Evolutionary conservation across 2,797 vertebrate species (phyloP).

Genomic region (Threskiornis aethiopicus): DNA sequence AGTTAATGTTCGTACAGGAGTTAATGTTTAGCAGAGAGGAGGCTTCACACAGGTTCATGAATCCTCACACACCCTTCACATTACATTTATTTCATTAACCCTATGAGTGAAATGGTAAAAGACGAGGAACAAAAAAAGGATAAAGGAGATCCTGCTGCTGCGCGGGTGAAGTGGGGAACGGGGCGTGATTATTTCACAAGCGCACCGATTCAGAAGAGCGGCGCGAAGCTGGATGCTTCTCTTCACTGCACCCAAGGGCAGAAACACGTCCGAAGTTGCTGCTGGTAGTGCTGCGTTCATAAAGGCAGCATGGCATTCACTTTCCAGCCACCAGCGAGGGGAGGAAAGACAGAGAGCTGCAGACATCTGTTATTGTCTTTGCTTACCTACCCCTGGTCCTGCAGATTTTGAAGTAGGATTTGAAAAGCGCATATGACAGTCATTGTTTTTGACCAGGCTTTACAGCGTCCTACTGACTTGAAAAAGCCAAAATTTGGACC

Average conservation of each 20-base stretch:
- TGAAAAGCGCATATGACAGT: neutral
- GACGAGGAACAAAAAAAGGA: neutral
- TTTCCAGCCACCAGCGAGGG: constrained; percentile 8
- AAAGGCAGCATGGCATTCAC: neutral
- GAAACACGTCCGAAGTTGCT: neutral
- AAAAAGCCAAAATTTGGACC: neutral
- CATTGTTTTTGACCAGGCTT: neutral
- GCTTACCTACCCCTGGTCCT: constrained; percentile 1
- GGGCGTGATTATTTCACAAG: neutral
- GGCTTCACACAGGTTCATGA: neutral
- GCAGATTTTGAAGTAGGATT: constrained; percentile 6
- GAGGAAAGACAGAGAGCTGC: neutral
- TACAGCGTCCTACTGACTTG: neutral
- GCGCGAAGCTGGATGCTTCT: neutral
- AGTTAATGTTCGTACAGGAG: neutral
- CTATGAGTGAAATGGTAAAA: neutral
- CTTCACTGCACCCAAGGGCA: neutral
- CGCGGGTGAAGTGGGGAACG: neutral
- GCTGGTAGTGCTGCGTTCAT: neutral
- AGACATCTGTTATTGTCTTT: constrained; percentile 12
- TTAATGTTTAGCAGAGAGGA: neutral
- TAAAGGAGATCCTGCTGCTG: neutral
- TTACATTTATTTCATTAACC: neutral
- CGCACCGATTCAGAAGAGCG: neutral
- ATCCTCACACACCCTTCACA: neutral